Conservation (phyloP, 1,140 invertebrate genomes). For the Oryzaephilus surinamensis region DNA sequence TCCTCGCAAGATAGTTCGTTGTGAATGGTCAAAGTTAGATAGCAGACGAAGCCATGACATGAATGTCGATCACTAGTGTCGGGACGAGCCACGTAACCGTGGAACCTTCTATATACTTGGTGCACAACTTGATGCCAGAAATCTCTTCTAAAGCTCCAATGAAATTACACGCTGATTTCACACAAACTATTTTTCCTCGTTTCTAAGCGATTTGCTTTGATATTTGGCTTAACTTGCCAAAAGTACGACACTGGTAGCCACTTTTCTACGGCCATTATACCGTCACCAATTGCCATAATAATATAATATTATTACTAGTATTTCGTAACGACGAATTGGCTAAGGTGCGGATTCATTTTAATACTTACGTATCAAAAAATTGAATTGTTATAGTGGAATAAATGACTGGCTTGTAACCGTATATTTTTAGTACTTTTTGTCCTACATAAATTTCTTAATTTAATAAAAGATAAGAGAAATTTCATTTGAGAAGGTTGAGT, state of each 20-base stretch:
- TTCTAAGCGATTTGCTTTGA: constrained; percentile 15
- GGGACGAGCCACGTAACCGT: neutral
- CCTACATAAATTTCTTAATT: too few relatives aligned
- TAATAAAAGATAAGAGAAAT: too few relatives aligned
- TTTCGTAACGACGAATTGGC: too few relatives aligned
- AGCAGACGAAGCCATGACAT: constrained; percentile 9
- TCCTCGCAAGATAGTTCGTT: constrained; percentile 6
- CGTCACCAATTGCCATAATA: neutral
- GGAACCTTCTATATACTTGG: neutral
- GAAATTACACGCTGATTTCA: constrained; percentile 20
- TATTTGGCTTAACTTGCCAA: constrained; percentile 4
- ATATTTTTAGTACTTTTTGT: too few relatives aligned
- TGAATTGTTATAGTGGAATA: too few relatives aligned
- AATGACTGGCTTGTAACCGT: too few relatives aligned
- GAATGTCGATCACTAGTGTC: constrained; percentile 18
- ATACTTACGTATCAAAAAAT: too few relatives aligned
- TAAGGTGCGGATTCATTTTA: too few relatives aligned
- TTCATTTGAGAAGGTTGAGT: too few relatives aligned
- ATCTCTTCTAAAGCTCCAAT: constrained; percentile 15
- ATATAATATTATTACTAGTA: neutral
- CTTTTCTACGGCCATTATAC: too few relatives aligned
- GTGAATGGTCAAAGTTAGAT: constrained; percentile 19
- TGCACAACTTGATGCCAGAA: constrained; percentile 12
- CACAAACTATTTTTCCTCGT: constrained; percentile 16
- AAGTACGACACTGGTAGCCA: too few relatives aligned